phyloP scores from a whole-genome alignment of 2,888 invertebrate species.

The Rhogogaster chlorosoma region DNA sequence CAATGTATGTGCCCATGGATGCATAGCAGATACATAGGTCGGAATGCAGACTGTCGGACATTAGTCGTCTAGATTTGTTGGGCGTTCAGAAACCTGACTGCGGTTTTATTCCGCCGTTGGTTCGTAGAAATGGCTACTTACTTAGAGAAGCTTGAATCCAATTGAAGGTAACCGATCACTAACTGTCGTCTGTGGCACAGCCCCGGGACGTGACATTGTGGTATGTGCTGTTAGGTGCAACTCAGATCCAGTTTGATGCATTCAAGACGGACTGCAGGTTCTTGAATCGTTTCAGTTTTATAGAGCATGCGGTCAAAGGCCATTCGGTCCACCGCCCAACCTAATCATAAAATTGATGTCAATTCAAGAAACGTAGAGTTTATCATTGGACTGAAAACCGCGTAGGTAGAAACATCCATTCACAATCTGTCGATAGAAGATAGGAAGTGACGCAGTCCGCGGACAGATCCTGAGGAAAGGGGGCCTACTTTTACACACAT shows the following conservation, averaged over 20 bases:
- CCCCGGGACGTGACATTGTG: conserved; percentile 14
- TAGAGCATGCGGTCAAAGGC: conserved; percentile 18
- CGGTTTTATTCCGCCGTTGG: conserved; percentile 40
- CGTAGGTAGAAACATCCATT: not conserved
- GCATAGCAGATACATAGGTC: not conserved
- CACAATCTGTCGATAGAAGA: not conserved
- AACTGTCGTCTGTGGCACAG: conserved; percentile 43
- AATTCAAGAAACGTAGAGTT: not conserved
- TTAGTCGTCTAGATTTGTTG: conserved; percentile 8
- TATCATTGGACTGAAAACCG: not conserved
- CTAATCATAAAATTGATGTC: not conserved
- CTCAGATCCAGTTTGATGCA: conserved; percentile 42
- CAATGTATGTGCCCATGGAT: not conserved
- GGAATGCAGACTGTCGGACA: conserved; percentile 50
- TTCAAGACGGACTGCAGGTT: not conserved
- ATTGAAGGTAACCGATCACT: conserved; percentile 47
- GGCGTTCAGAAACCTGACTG: conserved; percentile 13
- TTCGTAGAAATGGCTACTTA: conserved; percentile 43
- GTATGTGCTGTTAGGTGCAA: conserved; percentile 42
- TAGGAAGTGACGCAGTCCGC: conserved; percentile 5
- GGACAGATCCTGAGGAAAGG: not conserved
- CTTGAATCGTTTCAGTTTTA: conserved; percentile 22
- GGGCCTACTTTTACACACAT: not conserved
- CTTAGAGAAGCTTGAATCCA: conserved; percentile 44
- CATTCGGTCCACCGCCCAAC: not conserved